Conservation (phyloP, 2,113 vertebrate species). For the Apteryx mantelli region DNA sequence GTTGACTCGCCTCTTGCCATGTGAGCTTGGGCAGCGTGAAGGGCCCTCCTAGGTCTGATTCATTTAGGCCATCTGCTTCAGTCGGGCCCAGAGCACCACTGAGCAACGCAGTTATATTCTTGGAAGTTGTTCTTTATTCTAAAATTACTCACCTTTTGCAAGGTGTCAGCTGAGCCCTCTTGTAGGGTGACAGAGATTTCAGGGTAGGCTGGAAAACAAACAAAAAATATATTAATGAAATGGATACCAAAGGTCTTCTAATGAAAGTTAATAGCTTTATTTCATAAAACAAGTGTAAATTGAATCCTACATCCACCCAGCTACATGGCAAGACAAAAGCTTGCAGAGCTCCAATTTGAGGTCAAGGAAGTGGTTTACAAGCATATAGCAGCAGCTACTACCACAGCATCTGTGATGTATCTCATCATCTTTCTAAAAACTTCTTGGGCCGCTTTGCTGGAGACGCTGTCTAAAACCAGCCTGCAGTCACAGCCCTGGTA, state of each 20-base stretch:
- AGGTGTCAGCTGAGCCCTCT: constrained; percentile 4
- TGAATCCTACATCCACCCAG: neutral
- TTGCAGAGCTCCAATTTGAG: neutral
- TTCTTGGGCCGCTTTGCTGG: neutral
- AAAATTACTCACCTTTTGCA: constrained; percentile 55
- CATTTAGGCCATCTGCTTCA: neutral
- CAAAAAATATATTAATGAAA: neutral
- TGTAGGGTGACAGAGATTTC: constrained; percentile 52
- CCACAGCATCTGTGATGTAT: neutral
- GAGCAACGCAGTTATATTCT: neutral
- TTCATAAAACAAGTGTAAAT: neutral
- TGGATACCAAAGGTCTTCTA: neutral
- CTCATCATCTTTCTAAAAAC: neutral
- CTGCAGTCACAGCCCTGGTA: neutral
- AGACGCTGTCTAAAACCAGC: neutral
- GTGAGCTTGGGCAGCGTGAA: neutral
- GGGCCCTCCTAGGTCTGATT: neutral
- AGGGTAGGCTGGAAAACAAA: constrained; percentile 73
- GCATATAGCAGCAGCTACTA: neutral
- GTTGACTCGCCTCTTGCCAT: neutral
- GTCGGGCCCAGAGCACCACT: neutral
- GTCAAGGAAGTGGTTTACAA: constrained; percentile 14
- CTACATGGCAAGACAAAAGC: neutral
- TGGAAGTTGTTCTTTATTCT: neutral
- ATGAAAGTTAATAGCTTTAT: neutral